phyloP scores from a whole-genome alignment of 30 jellyfish, hydroid and myxozoan genomes.

The Aurelia aurita region DNA sequence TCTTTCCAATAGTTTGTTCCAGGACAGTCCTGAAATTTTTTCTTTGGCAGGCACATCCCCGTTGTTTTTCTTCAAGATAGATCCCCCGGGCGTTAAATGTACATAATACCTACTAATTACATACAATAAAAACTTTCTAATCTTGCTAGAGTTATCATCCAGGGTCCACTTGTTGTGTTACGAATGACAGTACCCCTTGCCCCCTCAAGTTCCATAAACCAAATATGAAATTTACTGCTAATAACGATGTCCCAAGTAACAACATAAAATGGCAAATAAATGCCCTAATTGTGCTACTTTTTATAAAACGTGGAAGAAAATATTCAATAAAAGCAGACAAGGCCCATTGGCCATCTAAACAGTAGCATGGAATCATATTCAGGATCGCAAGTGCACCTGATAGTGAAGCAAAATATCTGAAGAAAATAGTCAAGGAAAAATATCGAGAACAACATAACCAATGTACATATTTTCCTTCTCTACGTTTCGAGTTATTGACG shows the following conservation, averaged over 20 bases:
- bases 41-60: too few species aligned
- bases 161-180: slow-evolving; percentile 13
- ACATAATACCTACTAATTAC: not conserved
- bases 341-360: slow-evolving; percentile 92
- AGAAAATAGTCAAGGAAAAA: slow-evolving; percentile 21
- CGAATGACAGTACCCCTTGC: slow-evolving; percentile 38
- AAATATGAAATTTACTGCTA: slow-evolving; percentile 59
- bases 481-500: too few species aligned
- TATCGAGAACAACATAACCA: not conserved
- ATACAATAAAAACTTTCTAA: not conserved
- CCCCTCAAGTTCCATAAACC: slow-evolving; percentile 80
- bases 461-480: too few species aligned
- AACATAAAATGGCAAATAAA: slow-evolving; percentile 53
- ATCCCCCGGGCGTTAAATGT: too few species aligned
- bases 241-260: slow-evolving; percentile 56
- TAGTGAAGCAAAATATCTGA: slow-evolving; percentile 81
- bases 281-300: slow-evolving; percentile 36
- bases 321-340: slow-evolving; percentile 74
- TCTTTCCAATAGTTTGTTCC: too few species aligned
- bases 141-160: not conserved
- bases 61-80: too few species aligned
- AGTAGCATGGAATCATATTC: slow-evolving; percentile 89
- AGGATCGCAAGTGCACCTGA: slow-evolving; percentile 92
- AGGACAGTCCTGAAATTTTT: too few species aligned
- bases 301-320: slow-evolving; percentile 44